Evolutionary conservation across 2,888 invertebrate species (phyloP).

Genomic region (Rhamnusium bicolor): DNA sequence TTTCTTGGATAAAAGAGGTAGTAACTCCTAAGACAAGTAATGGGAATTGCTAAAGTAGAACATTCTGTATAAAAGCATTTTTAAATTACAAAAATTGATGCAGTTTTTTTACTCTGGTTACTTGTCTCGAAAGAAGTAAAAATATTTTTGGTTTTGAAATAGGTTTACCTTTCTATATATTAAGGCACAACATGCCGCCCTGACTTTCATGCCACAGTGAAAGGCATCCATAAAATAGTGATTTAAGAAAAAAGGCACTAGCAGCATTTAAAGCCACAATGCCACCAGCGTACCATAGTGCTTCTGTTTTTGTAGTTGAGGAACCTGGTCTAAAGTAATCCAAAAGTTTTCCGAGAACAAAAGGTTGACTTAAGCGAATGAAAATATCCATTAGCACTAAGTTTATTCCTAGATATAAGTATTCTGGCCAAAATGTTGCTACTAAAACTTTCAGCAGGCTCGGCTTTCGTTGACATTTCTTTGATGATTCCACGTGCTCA

Average conservation of each 20-base stretch:
- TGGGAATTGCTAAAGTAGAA: too few relatives aligned
- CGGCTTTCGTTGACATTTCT: conserved; percentile 75
- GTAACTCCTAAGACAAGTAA: too few relatives aligned
- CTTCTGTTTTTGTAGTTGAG: conserved; percentile 73
- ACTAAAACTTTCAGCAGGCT: conserved; percentile 78
- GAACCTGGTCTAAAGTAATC: conserved; percentile 76
- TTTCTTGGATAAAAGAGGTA: too few relatives aligned
- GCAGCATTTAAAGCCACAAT: conserved; percentile 74
- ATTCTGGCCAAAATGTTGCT: conserved; percentile 80
- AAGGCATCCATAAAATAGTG: conserved; percentile 80
- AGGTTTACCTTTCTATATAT: conserved; percentile 86
- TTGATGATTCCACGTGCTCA: conserved; percentile 76
- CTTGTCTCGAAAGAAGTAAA: too few relatives aligned
- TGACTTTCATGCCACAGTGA: conserved; percentile 86
- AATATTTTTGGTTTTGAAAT: too few relatives aligned
- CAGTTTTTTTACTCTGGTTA: too few relatives aligned
- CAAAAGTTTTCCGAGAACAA: conserved; percentile 78
- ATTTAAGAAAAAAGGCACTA: conserved; percentile 77
- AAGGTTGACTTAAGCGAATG: conserved; percentile 78
- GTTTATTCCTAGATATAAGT: conserved; percentile 76
- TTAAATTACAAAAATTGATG: too few relatives aligned
- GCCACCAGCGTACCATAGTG: conserved; percentile 76
- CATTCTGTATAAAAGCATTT: too few relatives aligned
- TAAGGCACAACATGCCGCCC: conserved; percentile 87
- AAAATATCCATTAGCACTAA: conserved; percentile 76